Percentiles rank a stretch among this genome's conserved stretches.
Conservation (phyloP, 2,797 vertebrate genomes). For the Dermochelys coriacea region DNA sequence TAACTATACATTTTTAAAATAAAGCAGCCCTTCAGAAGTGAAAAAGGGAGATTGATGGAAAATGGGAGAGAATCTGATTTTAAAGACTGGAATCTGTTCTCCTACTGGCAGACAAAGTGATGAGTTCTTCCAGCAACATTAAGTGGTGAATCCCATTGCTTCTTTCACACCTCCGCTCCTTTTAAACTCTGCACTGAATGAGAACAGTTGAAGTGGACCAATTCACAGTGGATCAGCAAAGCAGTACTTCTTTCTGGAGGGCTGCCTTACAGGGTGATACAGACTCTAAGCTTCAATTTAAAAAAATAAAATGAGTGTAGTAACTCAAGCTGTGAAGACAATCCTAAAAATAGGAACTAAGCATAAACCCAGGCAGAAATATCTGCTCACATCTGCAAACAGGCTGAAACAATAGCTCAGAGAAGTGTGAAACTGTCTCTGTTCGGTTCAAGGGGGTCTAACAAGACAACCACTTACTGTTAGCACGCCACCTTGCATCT, state of each 20-base stretch:
- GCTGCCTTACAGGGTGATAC: background rate
- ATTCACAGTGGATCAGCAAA: background rate
- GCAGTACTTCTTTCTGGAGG: background rate
- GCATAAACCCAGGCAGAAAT: background rate
- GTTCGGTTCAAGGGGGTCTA: background rate
- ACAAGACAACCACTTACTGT: no score
- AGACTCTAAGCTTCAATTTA: background rate
- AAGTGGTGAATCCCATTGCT: background rate
- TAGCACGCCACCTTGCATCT: background rate
- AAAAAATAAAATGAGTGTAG: background rate
- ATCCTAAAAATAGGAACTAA: background rate
- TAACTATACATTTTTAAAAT: background rate
- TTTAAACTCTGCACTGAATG: background rate
- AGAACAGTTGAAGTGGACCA: background rate
- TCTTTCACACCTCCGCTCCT: rapidly evolving
- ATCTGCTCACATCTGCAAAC: background rate
- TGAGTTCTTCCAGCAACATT: background rate
- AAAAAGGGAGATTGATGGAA: background rate
- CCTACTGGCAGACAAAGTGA: background rate
- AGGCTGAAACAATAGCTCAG: background rate
- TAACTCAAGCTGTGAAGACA: background rate
- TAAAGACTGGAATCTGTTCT: background rate
- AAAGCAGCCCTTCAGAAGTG: background rate
- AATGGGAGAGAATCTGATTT: background rate
- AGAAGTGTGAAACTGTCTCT: rapidly evolving